Evolutionary conservation across 2,113 vertebrate species (phyloP).

Genomic region (Apus apus): DNA sequence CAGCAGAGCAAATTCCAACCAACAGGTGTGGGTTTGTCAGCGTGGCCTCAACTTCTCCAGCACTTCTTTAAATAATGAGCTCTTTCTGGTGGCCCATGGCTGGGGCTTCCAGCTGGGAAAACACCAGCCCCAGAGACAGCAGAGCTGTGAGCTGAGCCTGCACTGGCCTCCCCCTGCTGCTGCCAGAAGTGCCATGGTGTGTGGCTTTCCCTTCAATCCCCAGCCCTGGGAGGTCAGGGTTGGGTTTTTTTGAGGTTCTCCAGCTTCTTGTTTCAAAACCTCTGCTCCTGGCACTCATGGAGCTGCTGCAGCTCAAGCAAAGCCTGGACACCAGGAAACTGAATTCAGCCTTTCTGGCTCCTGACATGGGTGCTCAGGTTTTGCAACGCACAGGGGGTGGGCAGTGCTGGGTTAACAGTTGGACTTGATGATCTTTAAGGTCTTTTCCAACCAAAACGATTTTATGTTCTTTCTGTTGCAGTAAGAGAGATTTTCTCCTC

Average conservation of each 20-base stretch:
- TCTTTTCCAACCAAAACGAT: too few relatives aligned
- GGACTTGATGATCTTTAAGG: too few relatives aligned
- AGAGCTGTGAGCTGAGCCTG: neutral
- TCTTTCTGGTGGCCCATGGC: neutral
- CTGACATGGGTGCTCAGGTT: neutral
- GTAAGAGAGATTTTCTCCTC: too few relatives aligned
- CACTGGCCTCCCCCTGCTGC: neutral
- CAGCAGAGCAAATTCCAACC: neutral
- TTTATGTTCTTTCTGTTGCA: too few relatives aligned
- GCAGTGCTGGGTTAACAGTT: too few relatives aligned
- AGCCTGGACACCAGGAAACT: neutral
- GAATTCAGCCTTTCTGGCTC: neutral
- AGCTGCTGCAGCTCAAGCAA: neutral
- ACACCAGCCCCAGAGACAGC: neutral
- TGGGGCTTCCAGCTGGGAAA: neutral
- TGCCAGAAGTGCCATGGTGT: fast-evolving
- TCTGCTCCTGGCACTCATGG: neutral
- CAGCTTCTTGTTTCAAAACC: neutral
- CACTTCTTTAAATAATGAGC: neutral
- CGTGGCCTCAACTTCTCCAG: neutral
- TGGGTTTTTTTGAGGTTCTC: neutral
- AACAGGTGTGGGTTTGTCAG: neutral
- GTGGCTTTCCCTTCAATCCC: neutral
- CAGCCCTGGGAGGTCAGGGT: neutral
- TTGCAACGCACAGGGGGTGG: neutral